A percentile compares a stretch with the other conserved stretches of the same genome.
Evolutionary conservation across 2,797 vertebrate species (phyloP).

Genomic region (Cyprinodon diabolis): DNA sequence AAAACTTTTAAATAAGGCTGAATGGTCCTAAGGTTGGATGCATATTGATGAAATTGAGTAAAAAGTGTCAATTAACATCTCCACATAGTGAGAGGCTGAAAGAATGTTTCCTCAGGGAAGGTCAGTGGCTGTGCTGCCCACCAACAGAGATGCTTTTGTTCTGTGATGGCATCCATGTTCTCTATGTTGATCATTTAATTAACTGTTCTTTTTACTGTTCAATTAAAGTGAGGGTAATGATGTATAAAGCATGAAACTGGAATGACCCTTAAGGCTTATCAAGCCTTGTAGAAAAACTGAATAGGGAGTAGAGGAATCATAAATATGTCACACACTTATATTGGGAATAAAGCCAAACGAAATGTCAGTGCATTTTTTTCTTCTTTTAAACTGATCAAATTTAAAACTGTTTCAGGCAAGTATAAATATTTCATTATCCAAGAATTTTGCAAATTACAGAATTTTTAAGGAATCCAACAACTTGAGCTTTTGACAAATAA

Average conservation of each 20-base stretch:
- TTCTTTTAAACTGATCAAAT: not conserved
- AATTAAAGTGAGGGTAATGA: constrained; percentile 64
- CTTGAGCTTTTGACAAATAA: not conserved
- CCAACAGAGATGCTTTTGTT: constrained; percentile 49
- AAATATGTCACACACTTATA: not conserved
- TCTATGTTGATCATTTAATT: constrained; percentile 71
- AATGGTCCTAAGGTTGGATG: too few species aligned
- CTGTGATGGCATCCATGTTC: constrained; percentile 51
- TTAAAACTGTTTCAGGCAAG: not conserved
- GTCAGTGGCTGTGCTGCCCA: constrained; percentile 43
- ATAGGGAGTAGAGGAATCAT: constrained; percentile 27
- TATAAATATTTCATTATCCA: too few species aligned
- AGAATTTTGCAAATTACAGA: too few species aligned
- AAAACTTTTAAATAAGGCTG: too few species aligned
- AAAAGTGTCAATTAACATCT: not conserved
- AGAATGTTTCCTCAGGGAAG: constrained; percentile 32
- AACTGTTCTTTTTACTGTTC: constrained; percentile 64
- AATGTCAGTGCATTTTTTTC: not conserved
- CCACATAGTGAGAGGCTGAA: constrained; percentile 16
- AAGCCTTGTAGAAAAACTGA: constrained; percentile 20
- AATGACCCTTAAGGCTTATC: constrained; percentile 58
- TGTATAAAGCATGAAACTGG: constrained; percentile 41
- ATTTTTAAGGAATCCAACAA: not conserved
- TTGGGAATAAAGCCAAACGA: not conserved
- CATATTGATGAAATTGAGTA: not conserved